Base-by-base conservation (phyloP, 2,113 vertebrate species). In the Gymnocephalus cernua region DNA sequence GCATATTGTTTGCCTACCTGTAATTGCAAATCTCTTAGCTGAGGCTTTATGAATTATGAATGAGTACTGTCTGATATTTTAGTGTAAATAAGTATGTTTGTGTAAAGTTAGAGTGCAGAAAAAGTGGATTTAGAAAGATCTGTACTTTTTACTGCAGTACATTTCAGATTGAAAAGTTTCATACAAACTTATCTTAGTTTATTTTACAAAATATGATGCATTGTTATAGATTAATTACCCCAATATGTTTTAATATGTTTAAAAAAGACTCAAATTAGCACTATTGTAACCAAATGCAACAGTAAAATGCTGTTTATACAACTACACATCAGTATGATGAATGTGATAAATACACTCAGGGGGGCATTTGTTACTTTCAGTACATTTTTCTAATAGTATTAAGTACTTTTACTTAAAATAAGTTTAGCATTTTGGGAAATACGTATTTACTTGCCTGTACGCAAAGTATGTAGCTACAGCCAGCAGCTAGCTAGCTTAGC, bases 1-100 rank as follows among this genome's bases (percentile, higher is more conserved):
- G 64, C 59, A 56, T 56, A 45, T 62, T 65, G 82, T 77, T 88
- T 73, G 72, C 66, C 32, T 68, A 64, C 32, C 64, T 80, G 64
- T 73, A 84, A 84, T 82, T 87, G 80, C 56, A 41, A 41, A 41
- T 84, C 77, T 72, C 75, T 73, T 47, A 71, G 64, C 63, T 45
- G 61, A 83, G 57, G 41, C 67, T 73, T 69, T 63, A 83, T 87
- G 62, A 86, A 87, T 85, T 87, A 87, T 79, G 85, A 50, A 81
- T 87, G 71, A 85, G 44, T 56, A 16, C 47, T 50, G 58, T 63
- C 29, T 51, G 70, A 83, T 68, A 74, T 79, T 89, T 89, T 67
- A 65, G 77, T 12, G 27, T 71, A 76, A 69, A 64, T 29, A 21
- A 61, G 51, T 0, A 32, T 4, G 19, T 56, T 21, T 25, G 56